Evolutionary conservation across 2,888 invertebrate genomes (phyloP), one percentile per base, ranked within the genome.

Genomic region (Taenaris catops): DNA sequence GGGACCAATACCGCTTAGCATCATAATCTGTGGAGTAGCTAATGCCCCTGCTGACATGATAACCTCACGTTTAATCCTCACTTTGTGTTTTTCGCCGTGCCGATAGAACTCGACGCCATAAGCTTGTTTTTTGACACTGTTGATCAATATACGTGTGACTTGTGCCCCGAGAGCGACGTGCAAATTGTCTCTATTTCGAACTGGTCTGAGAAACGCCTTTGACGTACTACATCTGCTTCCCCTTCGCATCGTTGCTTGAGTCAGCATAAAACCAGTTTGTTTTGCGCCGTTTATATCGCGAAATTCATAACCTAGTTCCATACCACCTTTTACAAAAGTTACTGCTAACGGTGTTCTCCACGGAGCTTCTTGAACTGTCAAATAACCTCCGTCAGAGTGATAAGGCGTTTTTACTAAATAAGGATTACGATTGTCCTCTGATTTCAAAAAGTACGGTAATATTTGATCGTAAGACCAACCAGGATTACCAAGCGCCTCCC

Each of bases 1-100:
- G 0, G 95, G 95, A 0, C 96, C 96, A 9, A 97, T 90, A 0
- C 98, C 98, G 33, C 96, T 96, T 4, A 98, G 65, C 96, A 97
- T 96, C 47, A 98, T 87, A 8, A 98, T 62, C 55, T 98, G 96
- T 0, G 98, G 97, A 1, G 94, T 92, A 32, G 94, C 93, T 18
- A 98, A 90, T 0, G 97, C 91, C 0, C 98, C 98, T 0, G 96
- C 94, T 1, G 95, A 94, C 52, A 96, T 81, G 3, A 98, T 90
- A 0, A 98, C 91, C 69, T 96, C 96, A 32, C 93, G 89, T 40
- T 92, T 90, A 0, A 95, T 95, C 42, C 91, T 86, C 0, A 94
- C 92, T 25, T 89, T 83, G 31, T 91, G 89, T 33, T 87, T 89
- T 33, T 88, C 86, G 0, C 92, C 92, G 33, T 92, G 88, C 23